phyloP scores from a whole-genome alignment of 1,140 invertebrate species.

The Drosophila kepulauana region DNA sequence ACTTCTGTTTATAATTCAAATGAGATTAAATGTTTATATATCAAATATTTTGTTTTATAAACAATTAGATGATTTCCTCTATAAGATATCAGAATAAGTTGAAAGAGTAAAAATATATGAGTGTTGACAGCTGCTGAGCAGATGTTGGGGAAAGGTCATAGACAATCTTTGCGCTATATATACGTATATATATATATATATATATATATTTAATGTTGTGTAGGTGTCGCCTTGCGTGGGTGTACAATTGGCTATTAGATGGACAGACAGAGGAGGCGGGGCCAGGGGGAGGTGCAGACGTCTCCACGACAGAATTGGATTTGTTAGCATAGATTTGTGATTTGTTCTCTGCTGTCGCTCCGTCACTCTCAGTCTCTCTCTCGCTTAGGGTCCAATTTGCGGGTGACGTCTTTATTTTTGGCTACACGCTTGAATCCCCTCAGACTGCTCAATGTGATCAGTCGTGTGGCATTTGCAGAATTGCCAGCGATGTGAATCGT shows the following conservation, averaged over 20 bases:
- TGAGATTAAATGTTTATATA: neutral
- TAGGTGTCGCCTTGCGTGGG: conserved; percentile 24
- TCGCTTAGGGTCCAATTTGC: conserved; percentile 7
- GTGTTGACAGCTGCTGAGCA: conserved; percentile 12
- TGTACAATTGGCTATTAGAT: conserved; percentile 35
- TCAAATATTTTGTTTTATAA: neutral
- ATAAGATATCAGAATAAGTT: neutral
- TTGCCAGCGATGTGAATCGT: conserved; percentile 45
- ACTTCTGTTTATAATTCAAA: neutral
- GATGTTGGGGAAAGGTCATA: conserved; percentile 28
- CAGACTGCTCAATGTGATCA: conserved; percentile 19
- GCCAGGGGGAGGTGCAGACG: neutral
- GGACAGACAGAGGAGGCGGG: conserved; percentile 5
- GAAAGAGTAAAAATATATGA: conserved; percentile 4
- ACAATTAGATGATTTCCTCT: neutral
- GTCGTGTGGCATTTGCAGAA: conserved; percentile 65
- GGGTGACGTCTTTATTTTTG: conserved; percentile 73
- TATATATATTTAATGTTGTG: conserved; percentile 15
- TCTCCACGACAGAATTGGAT: conserved; percentile 32
- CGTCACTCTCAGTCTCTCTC: conserved; percentile 12
- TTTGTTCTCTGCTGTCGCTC: conserved; percentile 46
- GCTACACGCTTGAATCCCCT: conserved; percentile 41
- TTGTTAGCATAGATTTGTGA: conserved; percentile 74
- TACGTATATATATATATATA: conserved; percentile 17
- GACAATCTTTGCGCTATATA: conserved; percentile 1